A percentile compares a stretch with the other conserved stretches of the same genome.
Conservation (phyloP, 2,797 vertebrate species). For the Crypturellus tataupa region DNA sequence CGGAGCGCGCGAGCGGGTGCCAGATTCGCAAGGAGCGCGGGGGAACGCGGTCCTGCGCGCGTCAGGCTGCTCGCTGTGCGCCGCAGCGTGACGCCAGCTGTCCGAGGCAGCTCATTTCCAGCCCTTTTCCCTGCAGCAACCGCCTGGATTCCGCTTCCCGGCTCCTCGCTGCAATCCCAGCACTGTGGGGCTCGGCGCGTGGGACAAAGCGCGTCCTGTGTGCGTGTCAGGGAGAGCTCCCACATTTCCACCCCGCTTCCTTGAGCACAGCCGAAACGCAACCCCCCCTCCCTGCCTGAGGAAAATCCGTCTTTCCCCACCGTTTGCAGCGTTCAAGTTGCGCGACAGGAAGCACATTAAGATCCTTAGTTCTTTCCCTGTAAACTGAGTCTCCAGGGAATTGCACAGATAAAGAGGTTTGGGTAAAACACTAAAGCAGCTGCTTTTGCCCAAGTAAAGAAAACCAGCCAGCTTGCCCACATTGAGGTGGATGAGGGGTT, state of each 20-base stretch:
- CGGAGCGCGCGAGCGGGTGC: background rate
- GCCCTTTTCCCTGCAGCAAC: background rate
- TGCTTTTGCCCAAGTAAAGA: background rate
- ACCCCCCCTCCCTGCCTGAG: background rate
- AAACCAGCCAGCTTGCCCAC: background rate
- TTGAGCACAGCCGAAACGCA: background rate
- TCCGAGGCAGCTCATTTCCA: conserved; percentile 39
- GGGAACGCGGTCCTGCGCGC: background rate
- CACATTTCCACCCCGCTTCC: background rate
- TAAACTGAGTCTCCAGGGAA: background rate
- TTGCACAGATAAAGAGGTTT: background rate
- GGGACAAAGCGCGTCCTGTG: too few relatives aligned
- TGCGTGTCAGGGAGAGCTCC: background rate
- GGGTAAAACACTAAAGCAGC: background rate
- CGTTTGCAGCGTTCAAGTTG: background rate
- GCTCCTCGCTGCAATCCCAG: too few relatives aligned
- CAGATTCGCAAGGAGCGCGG: background rate
- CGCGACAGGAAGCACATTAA: background rate
- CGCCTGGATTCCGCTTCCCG: too few relatives aligned
- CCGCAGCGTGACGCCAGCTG: conserved; percentile 53
- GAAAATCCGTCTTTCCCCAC: background rate
- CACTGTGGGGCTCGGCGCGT: too few relatives aligned
- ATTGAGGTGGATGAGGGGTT: background rate
- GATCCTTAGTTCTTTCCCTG: background rate
- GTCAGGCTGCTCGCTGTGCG: conserved; percentile 38